These are phyloP conservation scores for Scaptomyza caliginosa DNA, from an alignment of 2,888 invertebrate species.

Conservation along the genomic window DNA sequence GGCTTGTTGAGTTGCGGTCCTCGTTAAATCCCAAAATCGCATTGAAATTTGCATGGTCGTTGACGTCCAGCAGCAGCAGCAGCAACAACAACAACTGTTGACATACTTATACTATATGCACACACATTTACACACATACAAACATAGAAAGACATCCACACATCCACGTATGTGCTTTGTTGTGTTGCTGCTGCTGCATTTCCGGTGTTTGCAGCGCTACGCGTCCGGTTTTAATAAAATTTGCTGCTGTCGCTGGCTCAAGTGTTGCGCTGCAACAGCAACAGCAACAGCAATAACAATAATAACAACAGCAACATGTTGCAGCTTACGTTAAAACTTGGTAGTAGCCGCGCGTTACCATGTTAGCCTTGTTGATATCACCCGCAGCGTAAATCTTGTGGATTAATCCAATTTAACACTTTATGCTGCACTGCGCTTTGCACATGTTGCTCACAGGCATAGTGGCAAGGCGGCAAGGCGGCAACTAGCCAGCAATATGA, in stretches of 20 bases:
- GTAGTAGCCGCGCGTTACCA: slow-evolving; percentile 42
- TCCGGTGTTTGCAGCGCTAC: slow-evolving; percentile 76
- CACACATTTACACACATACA: slow-evolving; percentile 50
- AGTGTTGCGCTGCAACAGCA: no score
- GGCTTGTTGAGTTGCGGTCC: slow-evolving; percentile 34
- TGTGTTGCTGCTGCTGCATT: slow-evolving; percentile 53
- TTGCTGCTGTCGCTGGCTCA: slow-evolving; percentile 51
- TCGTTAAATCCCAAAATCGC: slow-evolving; percentile 74
- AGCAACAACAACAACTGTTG: slow-evolving; percentile 41
- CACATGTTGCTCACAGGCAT: slow-evolving; percentile 52
- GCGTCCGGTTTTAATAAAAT: slow-evolving; percentile 81
- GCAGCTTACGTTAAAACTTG: slow-evolving; percentile 41
- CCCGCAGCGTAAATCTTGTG: slow-evolving; percentile 83
- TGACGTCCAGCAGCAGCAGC: slow-evolving; percentile 51
- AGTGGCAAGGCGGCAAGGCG: slow-evolving; percentile 18
- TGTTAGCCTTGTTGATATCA: slow-evolving; percentile 78
- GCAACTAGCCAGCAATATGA: slow-evolving; percentile 39
- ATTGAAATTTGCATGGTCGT: slow-evolving; percentile 74
- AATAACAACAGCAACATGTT: slow-evolving; percentile 58
- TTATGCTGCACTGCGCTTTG: slow-evolving; percentile 75
- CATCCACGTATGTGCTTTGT: slow-evolving; percentile 17
- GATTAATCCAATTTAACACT: slow-evolving; percentile 84
- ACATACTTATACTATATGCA: slow-evolving; percentile 55
- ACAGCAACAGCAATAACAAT: slow-evolving; percentile 35
- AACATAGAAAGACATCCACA: background rate